A percentile compares a stretch with the other conserved stretches of the same genome.
phyloP scores from a whole-genome alignment of 2,888 invertebrate genomes.

The Diarsia mendica region DNA sequence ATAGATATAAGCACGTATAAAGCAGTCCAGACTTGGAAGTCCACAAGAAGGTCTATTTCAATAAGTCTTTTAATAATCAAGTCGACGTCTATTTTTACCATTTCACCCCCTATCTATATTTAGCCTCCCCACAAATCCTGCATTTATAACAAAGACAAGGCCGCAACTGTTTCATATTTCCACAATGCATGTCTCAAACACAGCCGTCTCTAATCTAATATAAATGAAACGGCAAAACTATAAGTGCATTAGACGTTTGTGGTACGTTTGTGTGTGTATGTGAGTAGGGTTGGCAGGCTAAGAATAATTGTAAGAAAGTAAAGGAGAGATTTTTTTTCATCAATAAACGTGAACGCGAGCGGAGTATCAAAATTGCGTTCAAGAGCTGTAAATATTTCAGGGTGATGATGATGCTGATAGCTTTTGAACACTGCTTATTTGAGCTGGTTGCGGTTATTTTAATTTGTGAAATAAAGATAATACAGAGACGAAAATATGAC shows the following conservation, averaged over 20 bases:
- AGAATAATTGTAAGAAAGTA: neutral
- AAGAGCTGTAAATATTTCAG: neutral
- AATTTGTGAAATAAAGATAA: neutral
- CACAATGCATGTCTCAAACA: slow-evolving; percentile 46
- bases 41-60: neutral
- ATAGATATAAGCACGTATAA: no score
- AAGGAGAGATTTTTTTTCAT: neutral
- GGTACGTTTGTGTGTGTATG: slow-evolving; percentile 6
- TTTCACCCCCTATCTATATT: slow-evolving; percentile 3
- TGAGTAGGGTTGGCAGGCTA: slow-evolving; percentile 35
- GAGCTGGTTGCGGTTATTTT: neutral
- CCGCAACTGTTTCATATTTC: slow-evolving; percentile 25
- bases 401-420: neutral
- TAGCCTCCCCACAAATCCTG: neutral
- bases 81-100: neutral
- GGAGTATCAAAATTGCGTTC: neutral
- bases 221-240: slow-evolving; percentile 59
- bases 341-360: neutral
- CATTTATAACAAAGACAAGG: slow-evolving; percentile 24
- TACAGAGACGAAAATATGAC: neutral
- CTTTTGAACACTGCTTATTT: neutral
- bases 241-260: slow-evolving; percentile 56
- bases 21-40: neutral
- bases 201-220: slow-evolving; percentile 57
- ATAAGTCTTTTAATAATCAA: neutral